These are phyloP conservation scores for Chloroceryle inda DNA, from an alignment of 2,797 vertebrate species.

Conservation along the genomic window DNA sequence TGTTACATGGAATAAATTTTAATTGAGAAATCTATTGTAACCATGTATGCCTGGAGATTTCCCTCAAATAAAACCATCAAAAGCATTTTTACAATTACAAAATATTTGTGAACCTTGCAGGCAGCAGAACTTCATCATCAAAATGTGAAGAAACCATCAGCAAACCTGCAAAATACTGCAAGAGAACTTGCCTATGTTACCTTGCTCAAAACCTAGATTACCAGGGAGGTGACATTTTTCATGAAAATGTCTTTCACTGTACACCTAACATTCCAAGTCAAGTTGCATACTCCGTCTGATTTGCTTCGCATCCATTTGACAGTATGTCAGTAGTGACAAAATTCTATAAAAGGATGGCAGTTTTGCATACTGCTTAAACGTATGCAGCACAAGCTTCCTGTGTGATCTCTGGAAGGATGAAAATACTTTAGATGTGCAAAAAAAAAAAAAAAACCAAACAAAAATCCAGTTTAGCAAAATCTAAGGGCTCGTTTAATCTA, in stretches of 20 bases:
- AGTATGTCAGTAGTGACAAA: conserved; percentile 61
- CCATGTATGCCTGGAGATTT: not conserved
- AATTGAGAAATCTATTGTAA: not conserved
- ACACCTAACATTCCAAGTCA: conserved; percentile 50
- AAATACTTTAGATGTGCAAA: conserved; percentile 52
- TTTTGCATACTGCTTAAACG: conserved; percentile 64
- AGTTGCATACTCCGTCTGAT: conserved; percentile 24
- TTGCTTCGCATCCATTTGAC: conserved; percentile 52
- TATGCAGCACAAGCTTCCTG: conserved; percentile 58
- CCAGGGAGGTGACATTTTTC: conserved; percentile 29
- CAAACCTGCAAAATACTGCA: not conserved
- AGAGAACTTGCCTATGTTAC: not conserved
- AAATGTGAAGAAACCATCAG: not conserved
- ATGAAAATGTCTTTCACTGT: conserved; percentile 20
- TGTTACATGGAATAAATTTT: not conserved
- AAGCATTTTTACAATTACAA: not conserved
- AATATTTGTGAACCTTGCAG: not conserved
- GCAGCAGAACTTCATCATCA: not conserved
- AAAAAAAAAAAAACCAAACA: not conserved
- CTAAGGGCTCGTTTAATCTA: not conserved
- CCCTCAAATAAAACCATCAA: not conserved
- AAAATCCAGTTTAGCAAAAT: not conserved
- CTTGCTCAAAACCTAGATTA: not conserved
- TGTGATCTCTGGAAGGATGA: conserved; percentile 67
- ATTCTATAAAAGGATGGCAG: conserved; percentile 71